Conservation (phyloP, 2,888 invertebrate genomes). For the Philhelius pedissequus region DNA sequence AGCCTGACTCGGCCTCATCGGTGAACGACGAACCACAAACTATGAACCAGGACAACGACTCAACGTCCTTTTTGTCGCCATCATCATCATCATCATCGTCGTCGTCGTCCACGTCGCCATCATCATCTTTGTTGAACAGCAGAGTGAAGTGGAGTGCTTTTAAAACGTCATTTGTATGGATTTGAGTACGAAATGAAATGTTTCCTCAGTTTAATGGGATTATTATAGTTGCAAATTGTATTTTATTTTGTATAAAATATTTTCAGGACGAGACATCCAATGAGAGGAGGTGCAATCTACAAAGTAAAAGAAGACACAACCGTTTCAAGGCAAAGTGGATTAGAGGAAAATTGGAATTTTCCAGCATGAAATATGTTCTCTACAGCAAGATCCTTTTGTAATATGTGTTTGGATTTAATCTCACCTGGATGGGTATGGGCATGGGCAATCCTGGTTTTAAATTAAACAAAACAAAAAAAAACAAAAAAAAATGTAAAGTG, state of each 20-base stretch:
- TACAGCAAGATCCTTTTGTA: constrained; percentile 8
- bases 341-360: constrained; percentile 62
- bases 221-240: constrained; percentile 70
- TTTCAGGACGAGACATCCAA: constrained; percentile 58
- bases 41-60: constrained; percentile 4
- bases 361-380: constrained; percentile 58
- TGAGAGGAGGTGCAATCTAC: background rate
- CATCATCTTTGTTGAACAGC: constrained; percentile 9
- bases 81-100: constrained; percentile 1
- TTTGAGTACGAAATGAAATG: constrained; percentile 68
- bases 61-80: background rate
- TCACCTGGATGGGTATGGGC: too few species aligned
- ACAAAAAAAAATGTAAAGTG: constrained; percentile 27
- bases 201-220: constrained; percentile 69
- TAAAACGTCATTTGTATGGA: constrained; percentile 70
- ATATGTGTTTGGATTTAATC: constrained; percentile 48
- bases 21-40: background rate
- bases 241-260: constrained; percentile 69
- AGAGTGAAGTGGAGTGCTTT: constrained; percentile 64
- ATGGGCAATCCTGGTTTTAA: constrained; percentile 46
- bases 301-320: background rate
- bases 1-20: background rate
- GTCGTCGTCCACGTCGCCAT: background rate
- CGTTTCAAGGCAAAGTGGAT: constrained; percentile 54
- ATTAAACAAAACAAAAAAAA: too few species aligned